Conservation (phyloP, 2,797 vertebrate genomes). For the Sebastes hopkinsi region DNA sequence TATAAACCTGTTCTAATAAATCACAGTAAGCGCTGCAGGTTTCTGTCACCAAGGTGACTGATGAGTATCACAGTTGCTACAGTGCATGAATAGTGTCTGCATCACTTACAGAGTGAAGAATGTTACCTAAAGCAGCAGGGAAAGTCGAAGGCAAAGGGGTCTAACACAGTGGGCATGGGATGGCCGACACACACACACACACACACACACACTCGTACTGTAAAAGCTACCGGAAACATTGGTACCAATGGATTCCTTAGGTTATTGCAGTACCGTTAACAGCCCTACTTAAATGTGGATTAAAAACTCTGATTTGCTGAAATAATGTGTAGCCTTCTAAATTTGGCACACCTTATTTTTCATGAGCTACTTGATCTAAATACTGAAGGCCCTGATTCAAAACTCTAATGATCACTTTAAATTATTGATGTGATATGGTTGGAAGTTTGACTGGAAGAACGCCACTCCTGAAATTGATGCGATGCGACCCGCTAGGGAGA, state of each 20-base stretch:
- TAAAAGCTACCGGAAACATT: too few species aligned
- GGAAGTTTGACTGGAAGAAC: not conserved
- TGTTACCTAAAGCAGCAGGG: constrained; percentile 53
- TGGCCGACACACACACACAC: not conserved
- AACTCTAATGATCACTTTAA: not conserved
- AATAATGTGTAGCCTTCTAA: not conserved
- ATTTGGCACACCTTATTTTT: not conserved
- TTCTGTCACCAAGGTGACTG: constrained; percentile 50
- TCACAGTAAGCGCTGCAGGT: constrained; percentile 25
- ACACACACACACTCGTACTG: not conserved
- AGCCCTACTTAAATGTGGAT: not conserved
- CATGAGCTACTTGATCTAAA: not conserved
- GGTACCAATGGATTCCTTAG: too few species aligned
- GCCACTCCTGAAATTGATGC: not conserved
- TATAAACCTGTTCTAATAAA: constrained; percentile 38
- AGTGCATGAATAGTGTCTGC: constrained; percentile 34
- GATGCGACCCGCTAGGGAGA: not conserved
- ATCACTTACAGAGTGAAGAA: constrained; percentile 24
- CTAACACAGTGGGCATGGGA: constrained; percentile 28
- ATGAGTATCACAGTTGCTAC: constrained; percentile 29
- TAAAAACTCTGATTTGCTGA: not conserved
- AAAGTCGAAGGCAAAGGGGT: constrained; percentile 34
- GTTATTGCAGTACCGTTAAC: too few species aligned
- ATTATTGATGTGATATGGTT: not conserved
- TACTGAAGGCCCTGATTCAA: not conserved